A percentile compares a stretch with the other conserved stretches of the same genome.
Conservation (phyloP, 2,888 invertebrate species). For the Diadegma fenestrale region DNA sequence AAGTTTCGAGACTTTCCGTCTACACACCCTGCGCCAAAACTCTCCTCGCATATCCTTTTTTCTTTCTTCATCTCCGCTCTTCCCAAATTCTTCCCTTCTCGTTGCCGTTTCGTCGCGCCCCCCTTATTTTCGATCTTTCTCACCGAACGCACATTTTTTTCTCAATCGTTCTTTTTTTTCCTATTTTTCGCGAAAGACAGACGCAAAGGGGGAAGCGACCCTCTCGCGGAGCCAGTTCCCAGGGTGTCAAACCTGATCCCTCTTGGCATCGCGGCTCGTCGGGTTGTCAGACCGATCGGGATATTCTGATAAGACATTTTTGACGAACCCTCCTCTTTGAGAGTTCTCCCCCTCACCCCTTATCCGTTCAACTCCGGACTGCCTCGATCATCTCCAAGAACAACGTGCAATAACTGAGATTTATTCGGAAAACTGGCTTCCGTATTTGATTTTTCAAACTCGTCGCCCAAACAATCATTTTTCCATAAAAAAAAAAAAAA, state of each 20-base stretch:
- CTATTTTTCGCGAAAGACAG: slow-evolving; percentile 41
- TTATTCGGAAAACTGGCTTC: slow-evolving; percentile 2
- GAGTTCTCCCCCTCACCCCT: slow-evolving; percentile 12
- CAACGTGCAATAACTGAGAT: not conserved
- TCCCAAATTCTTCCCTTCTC: slow-evolving; percentile 58
- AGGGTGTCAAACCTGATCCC: slow-evolving; percentile 72
- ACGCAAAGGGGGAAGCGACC: slow-evolving; percentile 56
- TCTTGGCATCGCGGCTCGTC: slow-evolving; percentile 73
- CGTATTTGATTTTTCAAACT: not conserved
- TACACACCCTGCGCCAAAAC: slow-evolving; percentile 13
- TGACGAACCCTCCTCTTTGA: slow-evolving; percentile 49
- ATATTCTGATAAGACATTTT: slow-evolving; percentile 61
- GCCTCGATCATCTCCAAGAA: not conserved
- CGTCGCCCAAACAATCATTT: not conserved
- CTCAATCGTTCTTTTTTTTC: not conserved
- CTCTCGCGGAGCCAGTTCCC: slow-evolving; percentile 65
- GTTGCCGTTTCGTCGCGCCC: slow-evolving; percentile 49
- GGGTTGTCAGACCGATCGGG: slow-evolving; percentile 74
- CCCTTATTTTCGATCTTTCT: slow-evolving; percentile 57
- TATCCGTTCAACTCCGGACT: not conserved
- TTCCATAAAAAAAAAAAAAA: too few species aligned
- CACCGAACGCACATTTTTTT: slow-evolving; percentile 17
- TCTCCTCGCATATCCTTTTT: not conserved
- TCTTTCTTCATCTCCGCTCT: slow-evolving; percentile 47
- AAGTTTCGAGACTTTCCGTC: slow-evolving; percentile 60